Evolutionary conservation across 2,888 invertebrate species (phyloP).

Genomic region (Ligdia adustata): DNA sequence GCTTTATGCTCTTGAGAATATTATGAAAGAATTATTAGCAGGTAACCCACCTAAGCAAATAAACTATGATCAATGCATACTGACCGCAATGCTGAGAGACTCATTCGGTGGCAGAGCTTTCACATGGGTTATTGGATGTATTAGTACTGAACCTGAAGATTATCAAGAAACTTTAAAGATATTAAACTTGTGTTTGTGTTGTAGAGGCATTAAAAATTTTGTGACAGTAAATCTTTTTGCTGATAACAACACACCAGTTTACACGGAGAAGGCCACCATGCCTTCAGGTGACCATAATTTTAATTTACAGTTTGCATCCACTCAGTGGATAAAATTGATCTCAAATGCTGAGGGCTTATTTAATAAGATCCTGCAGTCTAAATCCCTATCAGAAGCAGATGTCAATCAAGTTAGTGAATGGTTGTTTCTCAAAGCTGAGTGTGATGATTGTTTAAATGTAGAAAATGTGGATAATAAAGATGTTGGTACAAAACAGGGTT

Average conservation of each 20-base stretch:
- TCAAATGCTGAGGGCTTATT: constrained; percentile 94
- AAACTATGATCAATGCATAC: constrained; percentile 86
- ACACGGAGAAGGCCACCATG: constrained; percentile 62
- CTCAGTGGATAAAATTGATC: constrained; percentile 92
- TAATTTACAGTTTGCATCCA: constrained; percentile 92
- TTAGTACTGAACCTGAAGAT: constrained; percentile 88
- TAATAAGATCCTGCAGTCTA: constrained; percentile 88
- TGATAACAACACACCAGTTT: constrained; percentile 85
- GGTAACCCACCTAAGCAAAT: constrained; percentile 81
- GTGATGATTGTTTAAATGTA: constrained; percentile 90
- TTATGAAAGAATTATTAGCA: constrained; percentile 83
- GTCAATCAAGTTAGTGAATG: constrained; percentile 90
- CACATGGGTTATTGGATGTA: constrained; percentile 88
- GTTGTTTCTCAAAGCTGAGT: constrained; percentile 93
- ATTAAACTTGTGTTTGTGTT: constrained; percentile 86
- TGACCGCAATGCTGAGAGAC: constrained; percentile 88
- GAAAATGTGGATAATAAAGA: constrained; percentile 79
- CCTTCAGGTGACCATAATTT: constrained; percentile 77
- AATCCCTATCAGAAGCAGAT: constrained; percentile 88
- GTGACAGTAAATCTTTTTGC: constrained; percentile 89
- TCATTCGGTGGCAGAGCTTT: constrained; percentile 91
- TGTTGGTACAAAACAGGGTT: constrained; percentile 67
- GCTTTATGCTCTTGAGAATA: constrained; percentile 86
- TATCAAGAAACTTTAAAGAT: constrained; percentile 88
- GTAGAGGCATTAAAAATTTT: constrained; percentile 87